These are phyloP conservation scores for Aspidiotus destructor DNA, from an alignment of 2,888 invertebrate species.

Conservation along the genomic window DNA sequence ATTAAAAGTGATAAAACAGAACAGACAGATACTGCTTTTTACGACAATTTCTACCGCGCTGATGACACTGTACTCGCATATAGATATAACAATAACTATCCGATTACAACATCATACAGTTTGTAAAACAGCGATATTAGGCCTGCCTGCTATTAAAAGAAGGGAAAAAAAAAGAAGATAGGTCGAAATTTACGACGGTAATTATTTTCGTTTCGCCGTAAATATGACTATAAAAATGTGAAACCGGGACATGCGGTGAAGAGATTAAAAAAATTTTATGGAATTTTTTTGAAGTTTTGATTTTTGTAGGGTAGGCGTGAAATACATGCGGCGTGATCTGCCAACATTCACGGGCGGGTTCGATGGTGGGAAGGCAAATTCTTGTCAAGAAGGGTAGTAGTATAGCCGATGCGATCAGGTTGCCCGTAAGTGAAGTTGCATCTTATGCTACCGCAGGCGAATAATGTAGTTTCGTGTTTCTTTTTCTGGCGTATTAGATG, in stretches of 20 bases:
- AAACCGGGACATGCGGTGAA: neutral
- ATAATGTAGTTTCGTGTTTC: too few relatives aligned
- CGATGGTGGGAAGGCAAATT: too few relatives aligned
- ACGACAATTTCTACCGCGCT: constrained; percentile 9
- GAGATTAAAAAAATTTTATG: neutral
- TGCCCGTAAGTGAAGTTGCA: too few relatives aligned
- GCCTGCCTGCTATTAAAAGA: neutral
- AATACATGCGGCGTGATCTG: too few relatives aligned
- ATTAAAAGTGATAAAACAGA: constrained; percentile 24
- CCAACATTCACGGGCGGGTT: too few relatives aligned
- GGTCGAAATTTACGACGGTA: constrained; percentile 21
- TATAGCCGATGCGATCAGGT: too few relatives aligned
- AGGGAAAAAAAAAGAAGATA: neutral
- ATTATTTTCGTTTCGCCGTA: constrained; percentile 16
- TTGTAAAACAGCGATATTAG: neutral
- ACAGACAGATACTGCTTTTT: constrained; percentile 24
- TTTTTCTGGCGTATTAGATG: too few relatives aligned
- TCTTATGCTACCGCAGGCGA: too few relatives aligned
- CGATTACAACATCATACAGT: constrained; percentile 17
- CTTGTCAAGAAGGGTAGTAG: too few relatives aligned
- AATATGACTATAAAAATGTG: constrained; percentile 2
- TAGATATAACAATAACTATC: constrained; percentile 29
- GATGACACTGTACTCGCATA: neutral
- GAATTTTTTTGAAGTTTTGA: too few relatives aligned
- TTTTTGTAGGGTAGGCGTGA: too few relatives aligned